Evolutionary conservation across 30 jellyfish, hydroid and myxozoan genomes (phyloP), one percentile per base, ranked within the genome.

Genomic region (Aurelia sp.): DNA sequence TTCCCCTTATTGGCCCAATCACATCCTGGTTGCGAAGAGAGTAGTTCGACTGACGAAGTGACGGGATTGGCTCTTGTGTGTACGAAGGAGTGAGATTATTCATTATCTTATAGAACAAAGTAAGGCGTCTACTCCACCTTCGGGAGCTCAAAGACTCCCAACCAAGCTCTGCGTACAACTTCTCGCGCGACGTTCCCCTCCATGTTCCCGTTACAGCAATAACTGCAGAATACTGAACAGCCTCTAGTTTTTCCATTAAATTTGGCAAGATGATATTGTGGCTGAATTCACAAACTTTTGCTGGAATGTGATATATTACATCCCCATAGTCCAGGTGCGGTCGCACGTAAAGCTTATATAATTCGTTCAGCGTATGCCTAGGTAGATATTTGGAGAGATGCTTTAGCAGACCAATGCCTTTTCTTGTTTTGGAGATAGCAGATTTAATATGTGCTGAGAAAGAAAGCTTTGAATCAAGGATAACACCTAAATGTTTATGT

Each of bases 401-500:
- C 33, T 27, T 27, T 27, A 27, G 33, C 33, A 27, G 33, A 2
- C 33, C 33, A 27, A 27, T 27, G 33, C 33, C 33, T 27, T 27
- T 27, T 27, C 33, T 27, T 27, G 33, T 27, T 27, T 27, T 27
- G 33, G 33, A 27, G 33, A 27, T 27, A 27, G 33, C 33, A 27
- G 33, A 27, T 27, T 27, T 27, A 27, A 27, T 27, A 27, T 27
- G 33, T 27, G 33, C 33, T 27, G 33, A 27, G 33, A 27, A 27
- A 27, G 33, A 27, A 27, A 27, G 81, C 74, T 76, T 86, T 35
- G 89, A 64, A 60, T 86, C 85, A 30, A 86, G 90, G 63, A 86
- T 74, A 15, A 86, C 50, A 13, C 95, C 95, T 22, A 86, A 60
- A 76, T 86, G 95, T 75, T 86, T 77, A 70, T 87, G 91, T 55